These are phyloP conservation scores for Drosophila pandora DNA, from an alignment of 1,140 invertebrate genomes.

Conservation along the genomic window DNA sequence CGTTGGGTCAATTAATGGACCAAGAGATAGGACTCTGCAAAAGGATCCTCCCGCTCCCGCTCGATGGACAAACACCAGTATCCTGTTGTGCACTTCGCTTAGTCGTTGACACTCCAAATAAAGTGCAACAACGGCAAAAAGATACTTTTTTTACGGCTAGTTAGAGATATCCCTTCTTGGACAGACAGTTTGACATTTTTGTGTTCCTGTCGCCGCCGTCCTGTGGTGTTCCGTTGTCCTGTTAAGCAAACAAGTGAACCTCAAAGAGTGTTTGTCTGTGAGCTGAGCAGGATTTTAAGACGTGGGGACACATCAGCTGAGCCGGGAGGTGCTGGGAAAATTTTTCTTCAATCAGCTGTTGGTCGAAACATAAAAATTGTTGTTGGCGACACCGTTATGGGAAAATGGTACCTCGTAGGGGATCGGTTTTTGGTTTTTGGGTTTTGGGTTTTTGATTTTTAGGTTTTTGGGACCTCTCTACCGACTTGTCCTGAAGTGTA, in stretches of 20 bases:
- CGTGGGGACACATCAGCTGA: slow-evolving; percentile 62
- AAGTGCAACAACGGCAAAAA: slow-evolving; percentile 70
- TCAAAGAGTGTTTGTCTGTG: slow-evolving; percentile 38
- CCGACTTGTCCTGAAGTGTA: slow-evolving; percentile 56
- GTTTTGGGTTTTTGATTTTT: not conserved
- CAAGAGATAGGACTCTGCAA: slow-evolving; percentile 20
- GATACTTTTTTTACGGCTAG: slow-evolving; percentile 76
- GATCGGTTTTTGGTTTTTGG: slow-evolving; percentile 21
- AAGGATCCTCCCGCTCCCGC: slow-evolving; percentile 27
- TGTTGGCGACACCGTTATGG: slow-evolving; percentile 51
- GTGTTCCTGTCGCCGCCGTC: slow-evolving; percentile 71
- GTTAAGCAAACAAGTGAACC: slow-evolving; percentile 73
- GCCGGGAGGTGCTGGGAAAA: slow-evolving; percentile 71
- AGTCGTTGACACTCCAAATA: slow-evolving; percentile 77
- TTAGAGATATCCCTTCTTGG: slow-evolving; percentile 76
- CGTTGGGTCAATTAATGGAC: slow-evolving; percentile 74
- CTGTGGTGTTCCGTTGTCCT: slow-evolving; percentile 65
- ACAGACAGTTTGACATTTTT: slow-evolving; percentile 73
- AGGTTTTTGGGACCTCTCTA: slow-evolving; percentile 4
- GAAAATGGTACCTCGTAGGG: slow-evolving; percentile 55
- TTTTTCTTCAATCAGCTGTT: slow-evolving; percentile 78
- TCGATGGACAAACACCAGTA: slow-evolving; percentile 46
- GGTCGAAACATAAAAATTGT: slow-evolving; percentile 32
- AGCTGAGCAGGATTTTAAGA: slow-evolving; percentile 30
- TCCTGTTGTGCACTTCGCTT: slow-evolving; percentile 70